Percentiles rank a stretch among this genome's conserved stretches.
phyloP scores from a whole-genome alignment of 2,113 vertebrate species.

The Eretmodus cyanostictus region DNA sequence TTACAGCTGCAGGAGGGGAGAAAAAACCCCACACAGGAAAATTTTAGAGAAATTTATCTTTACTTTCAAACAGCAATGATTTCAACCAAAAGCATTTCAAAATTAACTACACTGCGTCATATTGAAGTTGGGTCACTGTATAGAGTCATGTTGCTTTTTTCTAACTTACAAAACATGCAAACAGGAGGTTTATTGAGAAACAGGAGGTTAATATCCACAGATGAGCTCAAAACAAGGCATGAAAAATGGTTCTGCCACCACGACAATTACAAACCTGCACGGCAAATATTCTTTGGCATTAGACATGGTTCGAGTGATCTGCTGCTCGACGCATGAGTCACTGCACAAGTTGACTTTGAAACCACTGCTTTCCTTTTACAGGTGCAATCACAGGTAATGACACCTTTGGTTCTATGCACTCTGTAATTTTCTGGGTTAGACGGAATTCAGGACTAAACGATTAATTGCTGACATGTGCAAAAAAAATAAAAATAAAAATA shows the following conservation, averaged over 20 bases:
- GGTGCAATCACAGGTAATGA: slow-evolving; percentile 14
- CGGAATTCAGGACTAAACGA: neutral
- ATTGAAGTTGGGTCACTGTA: neutral
- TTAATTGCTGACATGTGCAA: neutral
- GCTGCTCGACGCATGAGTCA: neutral
- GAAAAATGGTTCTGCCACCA: neutral
- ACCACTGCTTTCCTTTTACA: neutral
- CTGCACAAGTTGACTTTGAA: neutral
- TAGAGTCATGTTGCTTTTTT: neutral
- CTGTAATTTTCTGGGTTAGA: slow-evolving; percentile 20
- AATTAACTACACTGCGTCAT: neutral
- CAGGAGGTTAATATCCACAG: neutral
- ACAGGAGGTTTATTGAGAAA: neutral
- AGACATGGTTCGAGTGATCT: neutral
- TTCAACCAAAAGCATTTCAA: neutral
- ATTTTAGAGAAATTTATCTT: neutral
- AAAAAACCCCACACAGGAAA: neutral
- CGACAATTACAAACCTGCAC: neutral
- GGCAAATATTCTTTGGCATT: neutral
- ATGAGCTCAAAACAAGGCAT: neutral
- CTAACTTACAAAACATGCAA: neutral
- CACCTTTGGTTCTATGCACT: neutral
- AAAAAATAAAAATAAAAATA: neutral
- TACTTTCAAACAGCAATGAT: neutral
- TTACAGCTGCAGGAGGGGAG: neutral